Evolutionary conservation across 2,797 vertebrate species (phyloP).

Genomic region (Telmatherina bonti): DNA sequence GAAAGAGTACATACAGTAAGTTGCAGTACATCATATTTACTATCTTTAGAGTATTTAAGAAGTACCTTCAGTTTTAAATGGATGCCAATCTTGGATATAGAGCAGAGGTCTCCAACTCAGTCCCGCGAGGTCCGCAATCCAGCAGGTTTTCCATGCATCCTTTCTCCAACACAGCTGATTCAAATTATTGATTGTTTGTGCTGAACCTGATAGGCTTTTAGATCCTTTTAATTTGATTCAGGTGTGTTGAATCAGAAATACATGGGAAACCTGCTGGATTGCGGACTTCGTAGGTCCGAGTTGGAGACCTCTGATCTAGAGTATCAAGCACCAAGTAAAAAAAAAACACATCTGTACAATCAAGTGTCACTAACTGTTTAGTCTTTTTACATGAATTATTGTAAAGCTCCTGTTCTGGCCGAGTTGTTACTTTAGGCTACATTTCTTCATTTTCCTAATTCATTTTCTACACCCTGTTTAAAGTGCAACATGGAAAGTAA

Average conservation of each 20-base stretch:
- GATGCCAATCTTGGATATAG: neutral
- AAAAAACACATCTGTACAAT: neutral
- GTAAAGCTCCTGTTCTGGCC: neutral
- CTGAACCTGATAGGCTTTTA: too few relatives aligned
- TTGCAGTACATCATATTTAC: neutral
- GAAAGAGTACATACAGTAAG: neutral
- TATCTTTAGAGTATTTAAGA: neutral
- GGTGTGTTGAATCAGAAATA: too few relatives aligned
- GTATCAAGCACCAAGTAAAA: neutral
- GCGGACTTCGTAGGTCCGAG: too few relatives aligned
- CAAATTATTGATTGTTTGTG: too few relatives aligned
- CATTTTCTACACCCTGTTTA: conserved; percentile 13
- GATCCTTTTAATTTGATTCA: too few relatives aligned
- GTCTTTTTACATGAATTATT: neutral
- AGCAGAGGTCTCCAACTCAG: too few relatives aligned
- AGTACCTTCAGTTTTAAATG: neutral
- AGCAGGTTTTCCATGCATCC: too few relatives aligned
- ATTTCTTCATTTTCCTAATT: neutral
- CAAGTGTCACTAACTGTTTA: neutral
- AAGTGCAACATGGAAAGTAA: conserved; percentile 9
- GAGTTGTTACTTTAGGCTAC: neutral
- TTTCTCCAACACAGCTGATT: too few relatives aligned
- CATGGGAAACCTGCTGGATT: too few relatives aligned
- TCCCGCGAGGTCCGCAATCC: too few relatives aligned
- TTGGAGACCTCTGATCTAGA: too few relatives aligned